Evolutionary conservation across 2,113 vertebrate species (phyloP).

Genomic region (Solea solea): DNA sequence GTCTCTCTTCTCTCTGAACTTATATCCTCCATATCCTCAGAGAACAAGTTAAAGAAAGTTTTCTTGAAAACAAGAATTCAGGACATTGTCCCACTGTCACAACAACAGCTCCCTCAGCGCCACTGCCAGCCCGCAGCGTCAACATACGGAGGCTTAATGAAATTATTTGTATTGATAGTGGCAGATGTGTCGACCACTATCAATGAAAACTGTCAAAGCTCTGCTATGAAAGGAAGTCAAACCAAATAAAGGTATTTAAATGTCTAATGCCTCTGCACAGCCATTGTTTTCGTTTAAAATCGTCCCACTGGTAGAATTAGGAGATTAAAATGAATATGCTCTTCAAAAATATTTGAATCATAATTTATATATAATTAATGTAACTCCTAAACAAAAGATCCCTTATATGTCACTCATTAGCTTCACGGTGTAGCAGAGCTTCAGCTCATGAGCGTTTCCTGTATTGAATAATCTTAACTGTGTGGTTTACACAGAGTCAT

Average conservation of each 20-base stretch:
- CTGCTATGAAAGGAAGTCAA: not conserved
- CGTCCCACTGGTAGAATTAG: not conserved
- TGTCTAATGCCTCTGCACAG: not conserved
- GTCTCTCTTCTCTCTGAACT: too few relatives aligned
- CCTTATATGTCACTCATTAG: too few relatives aligned
- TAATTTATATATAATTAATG: too few relatives aligned
- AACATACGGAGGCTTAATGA: slow-evolving; percentile 25
- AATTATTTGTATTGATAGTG: slow-evolving; percentile 25
- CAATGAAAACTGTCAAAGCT: not conserved
- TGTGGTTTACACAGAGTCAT: not conserved
- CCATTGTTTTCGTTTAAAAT: not conserved
- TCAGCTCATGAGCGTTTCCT: not conserved
- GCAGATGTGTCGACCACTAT: not conserved
- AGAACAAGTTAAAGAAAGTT: slow-evolving; percentile 18
- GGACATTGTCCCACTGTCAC: slow-evolving; percentile 1
- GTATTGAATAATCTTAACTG: not conserved
- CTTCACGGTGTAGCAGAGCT: not conserved
- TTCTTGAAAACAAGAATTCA: slow-evolving; percentile 33
- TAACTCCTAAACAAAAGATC: too few relatives aligned
- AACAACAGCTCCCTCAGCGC: slow-evolving; percentile 12
- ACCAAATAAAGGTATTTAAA: too few relatives aligned
- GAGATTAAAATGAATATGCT: not conserved
- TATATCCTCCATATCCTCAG: slow-evolving; percentile 11
- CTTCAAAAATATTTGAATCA: not conserved
- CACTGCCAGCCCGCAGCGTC: slow-evolving; percentile 29